phyloP scores from a whole-genome alignment of 2,797 vertebrate genomes.

The Epinephelus malabaricus region DNA sequence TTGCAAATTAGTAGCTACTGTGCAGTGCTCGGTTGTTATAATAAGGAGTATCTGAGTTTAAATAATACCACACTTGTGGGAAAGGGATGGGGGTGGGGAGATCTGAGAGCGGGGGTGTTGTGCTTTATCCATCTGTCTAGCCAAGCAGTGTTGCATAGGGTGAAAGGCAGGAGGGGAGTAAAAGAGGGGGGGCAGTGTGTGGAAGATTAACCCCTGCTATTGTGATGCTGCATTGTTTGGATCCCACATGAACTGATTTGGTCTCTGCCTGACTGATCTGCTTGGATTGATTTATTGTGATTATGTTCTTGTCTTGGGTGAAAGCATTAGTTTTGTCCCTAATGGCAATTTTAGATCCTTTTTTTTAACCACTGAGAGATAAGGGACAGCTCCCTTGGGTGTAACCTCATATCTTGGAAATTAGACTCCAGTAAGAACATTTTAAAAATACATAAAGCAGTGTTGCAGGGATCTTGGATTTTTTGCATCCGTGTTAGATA shows the following conservation, averaged over 20 bases:
- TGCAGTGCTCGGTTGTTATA: slow-evolving; percentile 16
- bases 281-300: slow-evolving; percentile 41
- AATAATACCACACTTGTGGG: slow-evolving; percentile 51
- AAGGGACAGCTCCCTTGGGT: not conserved
- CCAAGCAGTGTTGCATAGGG: slow-evolving; percentile 62
- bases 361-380: slow-evolving; percentile 1
- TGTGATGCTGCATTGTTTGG: slow-evolving; percentile 70
- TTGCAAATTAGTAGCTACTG: not conserved
- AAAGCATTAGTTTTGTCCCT: not conserved
- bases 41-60: slow-evolving; percentile 29
- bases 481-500: not conserved
- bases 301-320: not conserved
- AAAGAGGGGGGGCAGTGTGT: slow-evolving; percentile 38
- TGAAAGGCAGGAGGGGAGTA: slow-evolving; percentile 57
- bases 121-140: slow-evolving; percentile 82
- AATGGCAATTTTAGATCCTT: not conserved
- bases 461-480: not conserved
- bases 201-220: slow-evolving; percentile 78
- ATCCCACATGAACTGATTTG: slow-evolving; percentile 55
- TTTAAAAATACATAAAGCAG: not conserved
- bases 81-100: slow-evolving; percentile 73
- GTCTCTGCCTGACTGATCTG: slow-evolving; percentile 35
- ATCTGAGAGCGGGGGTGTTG: slow-evolving; percentile 62
- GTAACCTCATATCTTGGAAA: slow-evolving; percentile 2
- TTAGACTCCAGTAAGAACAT: not conserved